Evolutionary conservation across 2,797 vertebrate species (phyloP).

Genomic region (Hyperoplus lanceolatus): DNA sequence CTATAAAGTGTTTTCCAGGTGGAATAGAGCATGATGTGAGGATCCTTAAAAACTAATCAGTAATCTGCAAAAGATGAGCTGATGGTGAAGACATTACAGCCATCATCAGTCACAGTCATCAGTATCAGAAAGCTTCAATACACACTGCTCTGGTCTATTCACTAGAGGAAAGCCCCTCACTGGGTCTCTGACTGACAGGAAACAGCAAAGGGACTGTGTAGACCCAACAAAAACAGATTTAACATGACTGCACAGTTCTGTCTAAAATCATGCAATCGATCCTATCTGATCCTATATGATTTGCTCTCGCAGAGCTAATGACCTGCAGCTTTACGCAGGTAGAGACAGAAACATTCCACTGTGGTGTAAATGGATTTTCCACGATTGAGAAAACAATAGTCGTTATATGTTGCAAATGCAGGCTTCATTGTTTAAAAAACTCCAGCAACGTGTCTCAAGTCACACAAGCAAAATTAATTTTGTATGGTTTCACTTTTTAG

Average conservation of each 20-base stretch:
- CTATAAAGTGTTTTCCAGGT: background rate
- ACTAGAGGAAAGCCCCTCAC: constrained; percentile 2
- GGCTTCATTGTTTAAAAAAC: constrained; percentile 16
- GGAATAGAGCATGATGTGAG: background rate
- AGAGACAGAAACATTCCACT: constrained; percentile 58
- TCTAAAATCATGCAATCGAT: background rate
- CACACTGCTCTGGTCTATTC: background rate
- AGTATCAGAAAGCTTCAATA: background rate
- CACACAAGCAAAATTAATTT: background rate
- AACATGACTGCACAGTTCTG: background rate
- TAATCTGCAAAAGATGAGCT: background rate
- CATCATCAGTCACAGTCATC: background rate
- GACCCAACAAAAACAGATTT: background rate
- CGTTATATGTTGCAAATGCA: constrained; percentile 46
- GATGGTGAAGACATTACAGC: background rate
- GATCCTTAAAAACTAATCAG: background rate
- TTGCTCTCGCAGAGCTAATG: constrained; percentile 13
- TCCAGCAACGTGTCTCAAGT: constrained; percentile 3
- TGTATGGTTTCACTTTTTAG: background rate
- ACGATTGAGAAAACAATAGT: constrained; percentile 44
- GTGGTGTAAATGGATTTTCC: constrained; percentile 50
- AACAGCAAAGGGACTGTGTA: background rate
- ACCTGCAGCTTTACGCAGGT: constrained; percentile 28
- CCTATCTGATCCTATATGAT: background rate
- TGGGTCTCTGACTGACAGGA: background rate